These are phyloP conservation scores for Vombatus ursinus DNA, from an alignment of 2,113 vertebrate genomes.

Conservation along the genomic window DNA sequence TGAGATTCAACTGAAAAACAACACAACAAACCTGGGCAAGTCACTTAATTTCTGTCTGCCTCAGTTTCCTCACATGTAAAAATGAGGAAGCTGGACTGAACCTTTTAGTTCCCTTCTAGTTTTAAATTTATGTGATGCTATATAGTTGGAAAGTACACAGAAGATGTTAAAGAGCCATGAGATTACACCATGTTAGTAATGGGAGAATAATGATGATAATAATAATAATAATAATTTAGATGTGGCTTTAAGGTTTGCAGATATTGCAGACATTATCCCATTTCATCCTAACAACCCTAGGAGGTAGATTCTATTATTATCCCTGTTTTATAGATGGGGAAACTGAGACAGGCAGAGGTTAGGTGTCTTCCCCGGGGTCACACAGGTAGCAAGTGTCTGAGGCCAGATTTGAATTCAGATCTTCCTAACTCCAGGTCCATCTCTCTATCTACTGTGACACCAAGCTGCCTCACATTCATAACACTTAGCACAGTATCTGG, in stretches of 20 bases:
- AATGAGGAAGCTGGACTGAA: background rate
- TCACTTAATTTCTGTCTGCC: background rate
- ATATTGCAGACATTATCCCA: background rate
- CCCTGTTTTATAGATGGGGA: too few relatives aligned
- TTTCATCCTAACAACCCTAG: background rate
- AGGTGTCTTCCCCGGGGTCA: background rate
- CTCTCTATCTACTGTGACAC: background rate
- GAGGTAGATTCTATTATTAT: background rate
- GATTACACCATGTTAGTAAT: background rate
- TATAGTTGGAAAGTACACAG: background rate
- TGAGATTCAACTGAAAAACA: background rate
- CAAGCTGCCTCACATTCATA: background rate
- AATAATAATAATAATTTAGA: background rate
- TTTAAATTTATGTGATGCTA: background rate
- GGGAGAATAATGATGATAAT: background rate
- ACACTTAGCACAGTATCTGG: too few relatives aligned
- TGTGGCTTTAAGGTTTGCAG: background rate
- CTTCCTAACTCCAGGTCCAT: background rate
- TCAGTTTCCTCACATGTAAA: background rate
- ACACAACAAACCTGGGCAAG: background rate
- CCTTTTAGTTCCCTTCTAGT: background rate
- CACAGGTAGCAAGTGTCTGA: background rate
- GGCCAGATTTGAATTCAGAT: background rate
- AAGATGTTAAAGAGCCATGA: background rate
- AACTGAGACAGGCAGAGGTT: background rate